Base-by-base conservation (phyloP, 1,140 invertebrate species). In the Lerema accius region DNA sequence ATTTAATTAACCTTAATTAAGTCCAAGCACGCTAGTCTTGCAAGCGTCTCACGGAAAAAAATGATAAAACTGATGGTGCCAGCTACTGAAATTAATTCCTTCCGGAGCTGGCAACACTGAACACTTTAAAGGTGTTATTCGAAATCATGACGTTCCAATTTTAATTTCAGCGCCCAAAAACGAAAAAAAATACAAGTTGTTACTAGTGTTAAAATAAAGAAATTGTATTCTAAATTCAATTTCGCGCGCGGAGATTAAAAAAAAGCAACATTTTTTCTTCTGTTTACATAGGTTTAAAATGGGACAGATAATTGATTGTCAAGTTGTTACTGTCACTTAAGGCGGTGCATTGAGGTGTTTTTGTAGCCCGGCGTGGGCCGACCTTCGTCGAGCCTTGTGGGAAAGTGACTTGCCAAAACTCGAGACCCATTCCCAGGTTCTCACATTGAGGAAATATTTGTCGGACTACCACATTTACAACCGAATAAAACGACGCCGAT, bases 1-100 rank as follows among this genome's bases (percentile, higher is more conserved):
- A 76, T 80, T 86, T 80, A 84, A 87, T 87, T 87, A 82, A 79
- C 68, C 69, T 80, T 85, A 82, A 85, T 85, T 82, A 87, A 74
- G 65, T 78, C 59, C 73, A 73, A 78, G 53, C 69, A 71, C 63
- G 73, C 67, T 63, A 71, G 61, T 71, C 67, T 69, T 65, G 64
- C 51, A 53, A 50, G 26, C 62, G 67, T 82, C 76, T 75, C 76
- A 81, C 71, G 76, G 76, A 76, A 75, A 69, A 65, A 67, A 76
- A 72, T 65, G 59, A 79, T 72, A 72, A 69, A 61, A 62, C 59
- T 50, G 51, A 63, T 71, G 63, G 66, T 62, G 58, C 59, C 40
- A 49, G 58, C 63, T 69, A 61, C 50, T 42, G 68, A 68, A 51
- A 72, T 70, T 72, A 66, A 73, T 63, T 70, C 51, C 65, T 72